phyloP scores from a whole-genome alignment of 2,113 vertebrate species.

The Ibidorhyncha struthersii region DNA sequence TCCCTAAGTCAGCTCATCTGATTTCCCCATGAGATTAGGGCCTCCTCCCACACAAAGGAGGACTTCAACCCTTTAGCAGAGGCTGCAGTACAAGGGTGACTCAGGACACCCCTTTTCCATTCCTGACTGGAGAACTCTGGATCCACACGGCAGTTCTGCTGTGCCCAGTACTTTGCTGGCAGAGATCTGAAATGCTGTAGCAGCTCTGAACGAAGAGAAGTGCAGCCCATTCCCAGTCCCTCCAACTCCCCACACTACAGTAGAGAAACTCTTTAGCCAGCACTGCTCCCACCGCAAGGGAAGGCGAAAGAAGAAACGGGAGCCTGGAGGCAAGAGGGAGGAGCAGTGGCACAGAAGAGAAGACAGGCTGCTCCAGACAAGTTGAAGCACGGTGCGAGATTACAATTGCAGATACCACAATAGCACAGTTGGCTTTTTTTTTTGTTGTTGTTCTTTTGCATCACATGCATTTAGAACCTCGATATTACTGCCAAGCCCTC shows the following conservation, averaged over 20 bases:
- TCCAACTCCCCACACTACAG: neutral
- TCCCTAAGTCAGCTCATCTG: neutral
- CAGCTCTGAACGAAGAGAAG: neutral
- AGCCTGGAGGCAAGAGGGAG: neutral
- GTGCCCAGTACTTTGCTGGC: neutral
- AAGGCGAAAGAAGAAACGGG: neutral
- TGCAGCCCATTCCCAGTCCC: neutral
- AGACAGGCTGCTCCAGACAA: neutral
- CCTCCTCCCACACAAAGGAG: neutral
- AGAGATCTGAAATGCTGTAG: neutral
- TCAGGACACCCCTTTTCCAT: neutral
- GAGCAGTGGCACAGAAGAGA: neutral
- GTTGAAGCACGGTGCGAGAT: neutral
- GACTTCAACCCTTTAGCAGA: neutral
- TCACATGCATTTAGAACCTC: neutral
- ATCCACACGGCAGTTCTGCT: accelerated
- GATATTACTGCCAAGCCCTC: neutral
- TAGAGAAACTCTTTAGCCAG: neutral
- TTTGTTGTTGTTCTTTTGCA: neutral
- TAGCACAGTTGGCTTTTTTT: neutral
- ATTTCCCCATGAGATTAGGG: neutral
- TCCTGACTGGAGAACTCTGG: neutral
- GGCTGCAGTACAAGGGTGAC: neutral
- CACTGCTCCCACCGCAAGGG: neutral
- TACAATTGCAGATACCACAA: neutral